These are phyloP conservation scores for Thelohanellus kitauei DNA, from an alignment of 30 jellyfish, hydroid and myxozoan species.

Conservation along the genomic window DNA sequence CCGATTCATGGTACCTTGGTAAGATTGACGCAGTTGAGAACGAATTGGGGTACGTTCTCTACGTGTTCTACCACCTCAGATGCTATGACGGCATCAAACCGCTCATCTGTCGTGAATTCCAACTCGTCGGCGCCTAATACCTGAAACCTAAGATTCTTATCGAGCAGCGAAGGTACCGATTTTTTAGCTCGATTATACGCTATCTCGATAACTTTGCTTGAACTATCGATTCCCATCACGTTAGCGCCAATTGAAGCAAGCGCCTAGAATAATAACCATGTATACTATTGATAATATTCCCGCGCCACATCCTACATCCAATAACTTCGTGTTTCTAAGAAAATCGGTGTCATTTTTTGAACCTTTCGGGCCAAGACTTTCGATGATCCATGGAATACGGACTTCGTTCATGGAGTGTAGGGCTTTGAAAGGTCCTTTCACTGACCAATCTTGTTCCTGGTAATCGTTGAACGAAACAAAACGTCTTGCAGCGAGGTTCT, in stretches of 20 bases:
- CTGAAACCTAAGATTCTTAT: slow-evolving; percentile 10
- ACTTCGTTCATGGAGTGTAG: slow-evolving; percentile 26
- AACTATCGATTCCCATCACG: slow-evolving; percentile 53
- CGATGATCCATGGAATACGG: slow-evolving; percentile 23
- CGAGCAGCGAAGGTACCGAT: slow-evolving; percentile 1
- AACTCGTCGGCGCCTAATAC: slow-evolving; percentile 27
- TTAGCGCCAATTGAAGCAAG: slow-evolving; percentile 58
- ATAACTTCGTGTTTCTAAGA: slow-evolving; percentile 12
- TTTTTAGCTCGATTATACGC: slow-evolving; percentile 15
- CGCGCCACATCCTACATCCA: slow-evolving; percentile 86
- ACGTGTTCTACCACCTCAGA: slow-evolving; percentile 90
- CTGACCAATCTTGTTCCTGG: no score
- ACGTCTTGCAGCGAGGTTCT: no score
- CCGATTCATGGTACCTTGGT: slow-evolving; percentile 13
- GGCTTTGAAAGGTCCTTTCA: slow-evolving; percentile 17
- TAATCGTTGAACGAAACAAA: no score
- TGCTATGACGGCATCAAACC: slow-evolving; percentile 56
- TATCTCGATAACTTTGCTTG: slow-evolving; percentile 10
- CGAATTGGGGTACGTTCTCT: slow-evolving; percentile 14
- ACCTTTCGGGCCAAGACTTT: slow-evolving; percentile 1
- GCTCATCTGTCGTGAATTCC: slow-evolving; percentile 4
- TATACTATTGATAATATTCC: slow-evolving; percentile 51
- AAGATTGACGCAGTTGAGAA: slow-evolving; percentile 14
- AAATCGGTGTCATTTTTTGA: slow-evolving; percentile 1
- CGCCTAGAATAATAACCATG: slow-evolving; percentile 17